phyloP scores from a whole-genome alignment of 2,113 vertebrate species.

The Misgurnus mizolepis region DNA sequence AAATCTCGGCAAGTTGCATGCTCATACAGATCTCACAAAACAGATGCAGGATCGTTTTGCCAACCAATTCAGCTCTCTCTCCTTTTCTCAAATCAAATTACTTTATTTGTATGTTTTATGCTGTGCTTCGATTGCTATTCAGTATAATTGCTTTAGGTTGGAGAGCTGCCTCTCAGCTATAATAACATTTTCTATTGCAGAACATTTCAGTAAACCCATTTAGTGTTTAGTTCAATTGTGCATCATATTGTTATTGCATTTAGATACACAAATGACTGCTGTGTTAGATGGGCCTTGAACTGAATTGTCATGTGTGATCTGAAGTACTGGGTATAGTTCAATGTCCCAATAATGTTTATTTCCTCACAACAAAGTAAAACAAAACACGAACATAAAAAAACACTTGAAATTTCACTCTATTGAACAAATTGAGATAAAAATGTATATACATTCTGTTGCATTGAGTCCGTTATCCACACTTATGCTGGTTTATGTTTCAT shows the following conservation, averaged over 20 bases:
- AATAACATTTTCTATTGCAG: constrained; percentile 8
- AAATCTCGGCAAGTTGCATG: no score
- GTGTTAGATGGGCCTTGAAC: neutral
- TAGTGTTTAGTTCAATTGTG: neutral
- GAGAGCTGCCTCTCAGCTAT: constrained; percentile 9
- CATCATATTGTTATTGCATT: neutral
- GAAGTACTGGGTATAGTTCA: neutral
- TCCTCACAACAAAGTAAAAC: neutral
- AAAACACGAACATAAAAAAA: no score
- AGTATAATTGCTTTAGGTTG: neutral
- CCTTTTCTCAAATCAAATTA: neutral
- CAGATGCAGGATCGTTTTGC: neutral
- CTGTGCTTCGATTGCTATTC: neutral
- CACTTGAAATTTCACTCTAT: neutral
- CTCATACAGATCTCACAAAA: neutral
- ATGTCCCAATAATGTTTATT: neutral
- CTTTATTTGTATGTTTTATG: neutral
- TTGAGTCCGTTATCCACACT: neutral
- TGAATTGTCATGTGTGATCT: neutral
- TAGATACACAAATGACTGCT: neutral
- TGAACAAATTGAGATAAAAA: constrained; percentile 9
- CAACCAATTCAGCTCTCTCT: neutral
- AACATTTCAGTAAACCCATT: constrained; percentile 8
- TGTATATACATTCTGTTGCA: neutral
- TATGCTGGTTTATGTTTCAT: neutral